Evolutionary conservation across 1,140 invertebrate genomes (phyloP), one percentile per base, ranked within the genome.

Genomic region (Atta texana): DNA sequence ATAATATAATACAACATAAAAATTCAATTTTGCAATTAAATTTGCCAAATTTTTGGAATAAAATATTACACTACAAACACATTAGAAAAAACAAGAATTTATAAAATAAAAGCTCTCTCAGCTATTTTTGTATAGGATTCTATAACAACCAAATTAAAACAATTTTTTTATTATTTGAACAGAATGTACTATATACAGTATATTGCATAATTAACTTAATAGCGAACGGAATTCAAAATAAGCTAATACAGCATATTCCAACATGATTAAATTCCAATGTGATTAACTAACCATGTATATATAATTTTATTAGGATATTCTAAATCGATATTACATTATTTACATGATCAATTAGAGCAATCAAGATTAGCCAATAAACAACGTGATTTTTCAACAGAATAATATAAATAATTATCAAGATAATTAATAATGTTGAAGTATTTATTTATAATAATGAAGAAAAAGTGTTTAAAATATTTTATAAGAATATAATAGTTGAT

Each of bases 221-320:
- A 53, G 4, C 8, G 39, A 24, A 16, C n/a, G 8, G 12, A 31
- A 53, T 51, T 34, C 44, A 21, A 14, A 66, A 16, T 78, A 53
- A n/a, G 28, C 6, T 53, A 53, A 66, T 44, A 10, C 24, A 66
- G 18, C 12, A 51, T 53, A 24, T 66, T 44, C n/a, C 59, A 59
- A 59, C 34, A 53, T 39, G 0, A 59, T 75, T 39, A 39, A 44
- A 68, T 68, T 68, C n/a, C n/a, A 66, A 21, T 61, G 7, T 66
- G 7, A 64, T 78, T 66, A 16, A 7, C 44, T 78, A 66, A 78
- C n/a, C n/a, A 78, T 31, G 28, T n/a, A 66, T 78, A 64, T 21
- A 28, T 66, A 78, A 66, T 14, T 49, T 66, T 18, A 28, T 78
- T 78, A 66, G 44, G 3, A 21, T 66, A 66, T 66, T 28, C 28